Evolutionary conservation across 2,888 invertebrate species (phyloP).

Genomic region (Drosophila rellima): DNA sequence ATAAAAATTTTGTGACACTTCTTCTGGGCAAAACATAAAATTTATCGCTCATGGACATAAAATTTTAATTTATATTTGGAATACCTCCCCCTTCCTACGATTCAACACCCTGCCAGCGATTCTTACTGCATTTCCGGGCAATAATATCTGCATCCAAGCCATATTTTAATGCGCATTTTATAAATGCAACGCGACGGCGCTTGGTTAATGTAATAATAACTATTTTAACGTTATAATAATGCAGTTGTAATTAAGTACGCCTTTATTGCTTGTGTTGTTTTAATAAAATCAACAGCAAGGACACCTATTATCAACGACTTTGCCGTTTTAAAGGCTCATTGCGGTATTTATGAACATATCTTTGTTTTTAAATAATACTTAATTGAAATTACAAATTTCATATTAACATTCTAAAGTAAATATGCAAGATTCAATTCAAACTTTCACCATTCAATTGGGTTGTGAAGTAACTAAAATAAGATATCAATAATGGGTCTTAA

Average conservation of each 20-base stretch:
- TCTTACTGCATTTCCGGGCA: constrained; percentile 18
- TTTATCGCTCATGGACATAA: constrained; percentile 65
- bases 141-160: constrained; percentile 57
- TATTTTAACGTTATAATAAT: constrained; percentile 70
- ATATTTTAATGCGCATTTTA: constrained; percentile 72
- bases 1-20: constrained; percentile 42
- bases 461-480: not conserved
- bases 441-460: not conserved
- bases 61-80: constrained; percentile 75
- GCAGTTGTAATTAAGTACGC: constrained; percentile 74
- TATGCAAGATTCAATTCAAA: too few species aligned
- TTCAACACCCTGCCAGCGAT: not conserved
- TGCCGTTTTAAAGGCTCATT: constrained; percentile 40
- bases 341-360: constrained; percentile 42
- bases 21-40: constrained; percentile 59
- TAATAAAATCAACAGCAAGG: constrained; percentile 65
- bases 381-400: not conserved
- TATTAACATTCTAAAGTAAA: not conserved
- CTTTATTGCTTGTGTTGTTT: constrained; percentile 40
- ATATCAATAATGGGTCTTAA: constrained; percentile 6
- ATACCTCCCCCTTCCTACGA: constrained; percentile 5
- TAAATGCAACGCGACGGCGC: constrained; percentile 54
- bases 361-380: constrained; percentile 10
- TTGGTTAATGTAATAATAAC: constrained; percentile 70
- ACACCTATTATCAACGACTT: constrained; percentile 44